Evolutionary conservation across 2,888 invertebrate genomes (phyloP), one percentile per base, ranked within the genome.

Genomic region (Ophraella communa): DNA sequence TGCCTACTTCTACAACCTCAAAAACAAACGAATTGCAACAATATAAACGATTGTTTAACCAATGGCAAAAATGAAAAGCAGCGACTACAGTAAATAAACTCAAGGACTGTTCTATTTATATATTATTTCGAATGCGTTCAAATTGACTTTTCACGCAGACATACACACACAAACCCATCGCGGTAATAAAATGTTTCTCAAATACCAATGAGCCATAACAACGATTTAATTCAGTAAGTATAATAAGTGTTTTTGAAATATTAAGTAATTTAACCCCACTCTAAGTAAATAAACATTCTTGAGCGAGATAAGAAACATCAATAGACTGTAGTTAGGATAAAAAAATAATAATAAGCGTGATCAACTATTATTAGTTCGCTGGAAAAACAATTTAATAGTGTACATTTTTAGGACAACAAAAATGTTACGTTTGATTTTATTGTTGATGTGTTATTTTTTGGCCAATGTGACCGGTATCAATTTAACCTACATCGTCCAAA

Each of bases 401-500:
- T 58, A 57, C 59, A 59, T 45, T 17, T 39, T 23, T 14, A 73
- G 73, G 56, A 64, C 70, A 47, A 57, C 59, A 33, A 75, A 73
- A 64, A 75, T 74, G 71, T 61, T 73, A 55, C 62, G 53, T 17
- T 64, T 73, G 39, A 60, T 65, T 35, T 47, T 74, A 18, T 60
- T 75, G n/a, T 52, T 75, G 35, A 35, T 67, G 10, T 27, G 69
- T 17, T 63, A 65, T 18, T 60, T 66, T 10, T 66, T 73, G 10
- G 35, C 65, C 18, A 55, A 62, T 49, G 62, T 70, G 33, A 42
- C 62, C 21, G 62, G 64, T 17, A 74, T 75, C 58, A 76, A 77
- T 64, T 67, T 81, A 68, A 77, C 78, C 4, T 79, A 79, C 65
- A 74, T 81, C 21, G 65, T 78, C 35, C 76, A 74, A 69, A 77